Evolutionary conservation across 2,888 invertebrate genomes (phyloP), one percentile per base, ranked within the genome.

Genomic region (Leptinotarsa peninsularis): DNA sequence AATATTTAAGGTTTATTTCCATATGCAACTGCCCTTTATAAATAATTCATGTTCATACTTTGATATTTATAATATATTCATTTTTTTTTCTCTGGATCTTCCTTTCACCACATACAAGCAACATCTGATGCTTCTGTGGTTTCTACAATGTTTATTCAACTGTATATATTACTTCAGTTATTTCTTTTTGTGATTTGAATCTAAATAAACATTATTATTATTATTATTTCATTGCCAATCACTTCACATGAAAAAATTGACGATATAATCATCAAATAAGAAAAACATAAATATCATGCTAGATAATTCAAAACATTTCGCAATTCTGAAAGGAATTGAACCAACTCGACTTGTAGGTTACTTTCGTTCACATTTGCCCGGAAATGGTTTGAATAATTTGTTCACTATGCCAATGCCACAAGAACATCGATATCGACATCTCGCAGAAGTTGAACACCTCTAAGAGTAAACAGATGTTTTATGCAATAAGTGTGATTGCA

Each of bases 401-500:
- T 63, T 63, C 63, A 43, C 33, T 63, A 43, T 63, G 63, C 63
- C 63, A 63, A 63, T 63, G 63, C 63, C 63, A 63, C 5, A n/a
- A 43, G 63, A 33, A 27, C 43, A 3, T n/a, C 43, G 43, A n/a
- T 33, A 43, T n/a, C 33, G 4, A 27, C n/a, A n/a, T 63, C 17
- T 63, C 17, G n/a, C 17, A 10, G 27, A 63, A 33, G 63, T 17
- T 63, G n/a, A 63, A 63, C 63, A 63, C 43, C 63, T 63, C 4
- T 10, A 33, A 63, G 33, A 33, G 43, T 63, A 43, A 63, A 27
- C 43, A 63, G 33, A 63, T 63, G 63, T 63, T 43, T 33, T 43
- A 43, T 63, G n/a, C 63, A 63, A 4, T 7, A 43, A n/a, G 33
- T 33, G 63, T 63, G 33, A 63, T 43, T 13, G 4, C 5, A 17